Conservation (phyloP, 1,140 invertebrate genomes). For the Oreohelix idahoensis region DNA sequence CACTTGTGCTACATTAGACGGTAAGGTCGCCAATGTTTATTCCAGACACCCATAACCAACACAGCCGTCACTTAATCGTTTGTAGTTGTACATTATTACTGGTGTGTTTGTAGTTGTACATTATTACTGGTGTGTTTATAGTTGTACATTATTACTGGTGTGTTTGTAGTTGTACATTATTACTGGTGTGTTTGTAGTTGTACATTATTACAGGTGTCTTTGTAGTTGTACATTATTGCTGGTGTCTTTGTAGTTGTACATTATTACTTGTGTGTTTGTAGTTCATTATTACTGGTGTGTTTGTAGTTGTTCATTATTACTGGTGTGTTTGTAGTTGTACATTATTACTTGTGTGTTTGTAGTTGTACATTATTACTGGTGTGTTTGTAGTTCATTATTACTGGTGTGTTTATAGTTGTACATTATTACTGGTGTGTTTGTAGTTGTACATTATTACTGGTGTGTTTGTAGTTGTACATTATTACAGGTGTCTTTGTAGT, state of each 20-base stretch:
- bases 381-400: neutral
- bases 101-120: no score
- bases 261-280: slow-evolving; percentile 6
- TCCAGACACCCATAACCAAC: no score
- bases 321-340: neutral
- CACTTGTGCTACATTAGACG: no score
- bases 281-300: neutral
- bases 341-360: neutral
- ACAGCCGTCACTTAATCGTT: no score
- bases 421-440: neutral
- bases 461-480: neutral
- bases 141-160: no score
- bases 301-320: neutral
- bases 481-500: neutral
- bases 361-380: no score
- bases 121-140: no score
- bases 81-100: no score
- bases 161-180: neutral
- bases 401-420: neutral
- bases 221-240: neutral
- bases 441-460: neutral
- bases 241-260: neutral
- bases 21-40: no score
- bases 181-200: neutral
- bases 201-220: neutral